Evolutionary conservation across 2,797 vertebrate genomes (phyloP).

Genomic region (Denticeps clupeoides): DNA sequence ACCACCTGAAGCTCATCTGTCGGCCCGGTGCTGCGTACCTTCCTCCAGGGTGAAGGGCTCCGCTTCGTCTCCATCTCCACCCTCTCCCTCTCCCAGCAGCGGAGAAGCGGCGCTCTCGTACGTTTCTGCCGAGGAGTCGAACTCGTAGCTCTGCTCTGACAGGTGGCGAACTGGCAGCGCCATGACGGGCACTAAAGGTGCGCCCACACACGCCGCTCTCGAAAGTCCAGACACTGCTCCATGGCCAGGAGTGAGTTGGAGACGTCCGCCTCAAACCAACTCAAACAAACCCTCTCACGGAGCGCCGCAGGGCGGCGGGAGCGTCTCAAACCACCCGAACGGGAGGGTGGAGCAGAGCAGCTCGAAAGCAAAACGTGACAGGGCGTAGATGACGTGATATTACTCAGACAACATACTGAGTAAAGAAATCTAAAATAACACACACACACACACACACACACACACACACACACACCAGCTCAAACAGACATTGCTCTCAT

Average conservation of each 20-base stretch:
- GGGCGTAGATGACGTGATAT: too few relatives aligned
- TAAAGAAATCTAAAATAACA: not conserved
- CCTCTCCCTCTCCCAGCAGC: conserved; percentile 14
- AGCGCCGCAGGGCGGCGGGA: too few relatives aligned
- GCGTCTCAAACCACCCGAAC: not conserved
- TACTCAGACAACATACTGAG: conserved; percentile 10
- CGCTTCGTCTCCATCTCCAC: conserved; percentile 21
- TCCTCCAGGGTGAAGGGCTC: conserved; percentile 56
- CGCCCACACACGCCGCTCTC: conserved; percentile 8
- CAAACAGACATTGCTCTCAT: too few relatives aligned
- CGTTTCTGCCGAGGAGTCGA: conserved; percentile 27
- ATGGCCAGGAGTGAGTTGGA: not conserved
- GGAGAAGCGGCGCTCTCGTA: conserved; percentile 31
- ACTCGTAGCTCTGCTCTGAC: conserved; percentile 62
- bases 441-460: not conserved
- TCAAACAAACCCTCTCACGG: conserved; percentile 36
- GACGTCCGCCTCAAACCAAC: not conserved
- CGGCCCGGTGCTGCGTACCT: too few relatives aligned
- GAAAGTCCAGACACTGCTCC: conserved; percentile 10
- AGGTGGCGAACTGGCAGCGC: conserved; percentile 35
- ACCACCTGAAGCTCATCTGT: too few relatives aligned
- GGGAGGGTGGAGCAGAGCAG: not conserved
- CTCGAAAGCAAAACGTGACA: too few relatives aligned
- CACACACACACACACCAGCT: conserved; percentile 2
- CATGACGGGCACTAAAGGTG: conserved; percentile 41